Conservation (phyloP, 2,797 vertebrate species). For the Tinamus major region DNA sequence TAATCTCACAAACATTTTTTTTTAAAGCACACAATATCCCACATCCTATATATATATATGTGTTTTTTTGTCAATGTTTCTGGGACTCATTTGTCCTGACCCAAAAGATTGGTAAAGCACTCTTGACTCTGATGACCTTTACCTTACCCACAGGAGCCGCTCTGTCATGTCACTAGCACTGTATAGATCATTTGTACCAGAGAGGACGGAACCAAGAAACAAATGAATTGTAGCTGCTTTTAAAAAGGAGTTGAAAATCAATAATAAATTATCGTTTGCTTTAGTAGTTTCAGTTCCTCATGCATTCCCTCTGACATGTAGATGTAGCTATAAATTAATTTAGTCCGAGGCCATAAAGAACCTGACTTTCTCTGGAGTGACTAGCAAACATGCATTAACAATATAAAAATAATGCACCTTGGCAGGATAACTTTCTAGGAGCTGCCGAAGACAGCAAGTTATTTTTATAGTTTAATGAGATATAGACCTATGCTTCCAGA, state of each 20-base stretch:
- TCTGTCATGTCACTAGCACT: conserved; percentile 10
- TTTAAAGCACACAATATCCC: not conserved
- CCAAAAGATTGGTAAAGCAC: not conserved
- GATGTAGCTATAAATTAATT: conserved; percentile 79
- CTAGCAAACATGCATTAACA: conserved; percentile 59
- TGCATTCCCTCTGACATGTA: conserved; percentile 71
- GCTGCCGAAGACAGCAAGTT: conserved; percentile 62
- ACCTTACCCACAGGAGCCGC: conserved; percentile 25
- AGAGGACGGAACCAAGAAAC: conserved; percentile 48
- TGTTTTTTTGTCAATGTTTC: not conserved
- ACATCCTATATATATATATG: no score
- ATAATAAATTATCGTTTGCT: conserved; percentile 80
- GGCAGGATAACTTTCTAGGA: conserved; percentile 68
- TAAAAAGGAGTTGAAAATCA: conserved; percentile 76
- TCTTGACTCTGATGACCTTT: conserved; percentile 39
- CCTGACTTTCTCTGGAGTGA: conserved; percentile 51
- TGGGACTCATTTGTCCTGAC: conserved; percentile 12
- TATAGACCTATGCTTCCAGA: conserved; percentile 68
- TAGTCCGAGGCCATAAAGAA: conserved; percentile 66
- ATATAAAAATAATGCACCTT: conserved; percentile 79
- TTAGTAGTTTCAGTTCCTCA: conserved; percentile 66
- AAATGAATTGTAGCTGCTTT: conserved; percentile 72
- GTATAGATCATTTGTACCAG: conserved; percentile 46
- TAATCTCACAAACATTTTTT: not conserved
- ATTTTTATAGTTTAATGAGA: conserved; percentile 82